phyloP scores from a whole-genome alignment of 2,888 invertebrate species.

The Nomada hirtipes region DNA sequence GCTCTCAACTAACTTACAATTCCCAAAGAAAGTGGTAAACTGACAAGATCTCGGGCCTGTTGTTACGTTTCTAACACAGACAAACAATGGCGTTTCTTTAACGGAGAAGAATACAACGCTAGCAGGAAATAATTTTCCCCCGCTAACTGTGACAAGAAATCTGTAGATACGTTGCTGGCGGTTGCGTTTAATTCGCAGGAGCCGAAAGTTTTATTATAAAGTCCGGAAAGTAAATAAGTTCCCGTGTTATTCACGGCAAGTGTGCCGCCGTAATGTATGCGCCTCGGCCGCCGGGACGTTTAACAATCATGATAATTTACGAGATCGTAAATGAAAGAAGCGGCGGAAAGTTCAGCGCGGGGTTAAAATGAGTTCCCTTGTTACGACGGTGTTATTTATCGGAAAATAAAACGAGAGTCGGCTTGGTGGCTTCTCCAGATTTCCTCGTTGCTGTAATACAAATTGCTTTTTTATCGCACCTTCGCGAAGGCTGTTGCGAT shows the following conservation, averaged over 20 bases:
- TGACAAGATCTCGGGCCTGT: not conserved
- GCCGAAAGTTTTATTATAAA: conserved; percentile 33
- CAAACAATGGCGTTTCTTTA: not conserved
- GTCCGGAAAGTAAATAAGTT: conserved; percentile 29
- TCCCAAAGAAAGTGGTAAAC: not conserved
- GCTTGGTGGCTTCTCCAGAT: not conserved
- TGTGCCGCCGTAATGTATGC: conserved; percentile 14
- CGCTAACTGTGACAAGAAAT: conserved; percentile 25
- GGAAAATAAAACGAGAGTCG: conserved; percentile 13
- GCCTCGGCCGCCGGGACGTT: not conserved
- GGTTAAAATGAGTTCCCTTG: conserved; percentile 36
- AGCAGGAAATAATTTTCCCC: conserved; percentile 22
- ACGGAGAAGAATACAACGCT: not conserved
- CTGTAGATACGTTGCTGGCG: conserved; percentile 4
- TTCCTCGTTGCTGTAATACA: not conserved
- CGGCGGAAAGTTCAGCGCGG: conserved; percentile 22
- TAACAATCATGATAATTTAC: conserved; percentile 38
- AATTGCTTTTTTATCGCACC: conserved; percentile 2
- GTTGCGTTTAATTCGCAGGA: conserved; percentile 10
- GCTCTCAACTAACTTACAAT: not conserved
- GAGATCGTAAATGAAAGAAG: conserved; percentile 24
- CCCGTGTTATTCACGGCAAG: conserved; percentile 28
- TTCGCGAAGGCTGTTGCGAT: not conserved
- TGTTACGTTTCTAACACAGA: conserved; percentile 6
- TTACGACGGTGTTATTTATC: conserved; percentile 29